Evolutionary conservation across 2,113 vertebrate genomes (phyloP), one percentile per base, ranked within the genome.

Genomic region (Falcunculus frontatus): DNA sequence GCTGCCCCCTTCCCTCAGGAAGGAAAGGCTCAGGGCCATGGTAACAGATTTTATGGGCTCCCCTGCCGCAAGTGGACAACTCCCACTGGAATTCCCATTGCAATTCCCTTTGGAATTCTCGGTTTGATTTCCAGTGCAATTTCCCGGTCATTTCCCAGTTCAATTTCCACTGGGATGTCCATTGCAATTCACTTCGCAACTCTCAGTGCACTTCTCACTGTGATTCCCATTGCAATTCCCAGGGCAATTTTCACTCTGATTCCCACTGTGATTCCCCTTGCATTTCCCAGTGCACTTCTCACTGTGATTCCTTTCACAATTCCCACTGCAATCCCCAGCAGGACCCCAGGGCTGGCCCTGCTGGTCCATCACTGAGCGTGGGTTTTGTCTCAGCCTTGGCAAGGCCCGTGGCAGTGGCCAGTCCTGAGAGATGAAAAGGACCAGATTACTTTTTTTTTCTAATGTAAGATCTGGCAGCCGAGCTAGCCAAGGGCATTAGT

Each of bases 401-500:
- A 84, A 70, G 50, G 25, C 74, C 35, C 0, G 0, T 70, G 77
- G 80, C 74, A 83, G 65, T 2, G 6, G 65, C 55, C 35, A 42
- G 56, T 44, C 79, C 80, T 67, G 64, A 44, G 69, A 95, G 59
- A 94, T 77, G 62, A 91, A 92, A 94, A 76, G 60, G 44, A 85
- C 72, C 7, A 18, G 0, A 37, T 59, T 68, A 87, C 74, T 92
- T 90, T 53, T 78, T 55, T 73, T 74, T 47, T 67, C 84, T 76
- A 85, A 63, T 88, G 82, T 89, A 59, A 75, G 77, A 80, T 93
- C 87, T 96, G 93, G 91, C 87, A 91, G 92, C 75, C 4, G 0
- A 84, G 55, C 73, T 89, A 84, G 87, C 94, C 89, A 92, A 62
- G 87, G 92, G 93, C 94, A 83, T 87, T 93, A 94, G 76, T 87